Percentiles rank a stretch among this genome's conserved stretches.
These are phyloP conservation scores for Campylomormyrus tamandua DNA, from an alignment of 2,113 vertebrate genomes.

Conservation along the genomic window DNA sequence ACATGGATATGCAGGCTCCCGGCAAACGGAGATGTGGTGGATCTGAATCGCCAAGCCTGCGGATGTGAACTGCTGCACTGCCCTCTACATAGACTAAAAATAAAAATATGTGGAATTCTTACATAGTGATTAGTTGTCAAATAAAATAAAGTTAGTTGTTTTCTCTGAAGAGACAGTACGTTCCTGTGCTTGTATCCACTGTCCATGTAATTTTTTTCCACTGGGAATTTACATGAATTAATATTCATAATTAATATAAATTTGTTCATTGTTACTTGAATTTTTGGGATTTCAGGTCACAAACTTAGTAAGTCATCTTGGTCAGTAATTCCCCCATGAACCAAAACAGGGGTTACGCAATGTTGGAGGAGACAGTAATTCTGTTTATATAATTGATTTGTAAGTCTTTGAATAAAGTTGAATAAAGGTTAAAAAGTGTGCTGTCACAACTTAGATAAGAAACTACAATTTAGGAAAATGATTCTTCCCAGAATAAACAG, in stretches of 20 bases:
- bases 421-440: neutral
- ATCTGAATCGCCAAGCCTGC: neutral
- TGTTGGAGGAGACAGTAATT: neutral
- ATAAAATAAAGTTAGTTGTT: neutral
- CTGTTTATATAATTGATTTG: neutral
- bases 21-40: neutral
- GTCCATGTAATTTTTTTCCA: neutral
- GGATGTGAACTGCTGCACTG: neutral
- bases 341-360: neutral
- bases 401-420: neutral
- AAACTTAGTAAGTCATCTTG: neutral
- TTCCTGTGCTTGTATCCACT: neutral
- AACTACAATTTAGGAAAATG: constrained; percentile 34
- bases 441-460: constrained; percentile 37
- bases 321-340: neutral
- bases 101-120: neutral
- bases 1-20: neutral
- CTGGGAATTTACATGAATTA: neutral
- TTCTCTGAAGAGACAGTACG: neutral
- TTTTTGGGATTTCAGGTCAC: neutral
- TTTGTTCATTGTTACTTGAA: neutral
- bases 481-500: constrained; percentile 46
- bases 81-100: neutral
- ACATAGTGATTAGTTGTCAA: neutral
- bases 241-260: neutral